These are phyloP conservation scores for Amyelois transitella DNA, from an alignment of 1,140 invertebrate genomes.

Conservation along the genomic window DNA sequence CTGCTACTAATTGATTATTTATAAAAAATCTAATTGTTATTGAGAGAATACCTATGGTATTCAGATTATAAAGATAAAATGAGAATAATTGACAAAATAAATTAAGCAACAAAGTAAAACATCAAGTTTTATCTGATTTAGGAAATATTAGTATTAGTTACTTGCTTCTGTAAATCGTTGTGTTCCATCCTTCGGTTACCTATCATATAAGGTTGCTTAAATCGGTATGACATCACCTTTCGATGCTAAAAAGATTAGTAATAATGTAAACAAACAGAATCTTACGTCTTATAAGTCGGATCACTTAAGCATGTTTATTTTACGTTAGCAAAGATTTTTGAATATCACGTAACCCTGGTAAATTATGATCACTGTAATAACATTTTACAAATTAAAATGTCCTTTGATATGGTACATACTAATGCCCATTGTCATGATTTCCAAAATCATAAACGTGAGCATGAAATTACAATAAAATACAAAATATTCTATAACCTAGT, in stretches of 20 bases:
- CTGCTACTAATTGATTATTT: too few species aligned
- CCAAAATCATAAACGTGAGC: too few species aligned
- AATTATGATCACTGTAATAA: conserved; percentile 8
- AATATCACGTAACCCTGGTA: conserved; percentile 12
- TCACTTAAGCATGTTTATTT: conserved; percentile 24
- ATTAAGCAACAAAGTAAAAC: too few species aligned
- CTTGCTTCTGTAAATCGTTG: conserved; percentile 5
- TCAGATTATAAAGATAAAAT: too few species aligned
- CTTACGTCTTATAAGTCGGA: conserved; percentile 25
- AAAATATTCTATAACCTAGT: too few species aligned
- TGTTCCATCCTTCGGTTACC: background rate
- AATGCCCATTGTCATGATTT: too few species aligned
- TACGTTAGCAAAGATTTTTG: conserved; percentile 16
- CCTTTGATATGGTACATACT: background rate
- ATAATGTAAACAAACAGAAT: conserved; percentile 50
- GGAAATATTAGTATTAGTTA: background rate
- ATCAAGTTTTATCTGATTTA: background rate
- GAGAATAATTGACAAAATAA: too few species aligned
- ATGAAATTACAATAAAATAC: too few species aligned
- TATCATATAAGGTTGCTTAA: conserved; percentile 10
- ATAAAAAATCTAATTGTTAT: too few species aligned
- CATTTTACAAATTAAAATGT: background rate
- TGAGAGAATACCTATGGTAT: too few species aligned
- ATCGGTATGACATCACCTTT: conserved; percentile 51
- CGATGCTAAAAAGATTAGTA: conserved; percentile 53